A percentile compares a stretch with the other conserved stretches of the same genome.
Evolutionary conservation across 2,888 invertebrate species (phyloP).

Genomic region (Sarcophaga subvicina): DNA sequence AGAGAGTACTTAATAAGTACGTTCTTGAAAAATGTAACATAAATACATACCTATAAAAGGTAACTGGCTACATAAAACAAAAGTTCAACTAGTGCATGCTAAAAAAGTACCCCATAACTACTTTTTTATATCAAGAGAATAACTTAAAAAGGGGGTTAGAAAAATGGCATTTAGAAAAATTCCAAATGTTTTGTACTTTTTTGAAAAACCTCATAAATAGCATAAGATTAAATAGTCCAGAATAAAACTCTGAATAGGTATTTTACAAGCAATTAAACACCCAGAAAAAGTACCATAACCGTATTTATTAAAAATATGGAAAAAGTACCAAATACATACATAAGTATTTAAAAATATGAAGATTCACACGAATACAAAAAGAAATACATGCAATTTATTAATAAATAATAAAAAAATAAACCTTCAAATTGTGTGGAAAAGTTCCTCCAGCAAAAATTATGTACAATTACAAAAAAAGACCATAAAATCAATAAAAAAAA

Average conservation of each 20-base stretch:
- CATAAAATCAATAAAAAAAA: not conserved
- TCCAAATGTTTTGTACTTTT: not conserved
- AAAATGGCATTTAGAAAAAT: no score
- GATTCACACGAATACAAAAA: not conserved
- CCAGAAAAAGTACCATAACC: not conserved
- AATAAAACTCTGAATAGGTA: not conserved
- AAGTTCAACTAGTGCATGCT: no score
- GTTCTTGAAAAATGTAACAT: no score
- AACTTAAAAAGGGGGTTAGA: no score
- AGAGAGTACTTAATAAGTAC: not conserved
- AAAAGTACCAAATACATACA: not conserved
- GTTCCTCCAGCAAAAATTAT: not conserved
- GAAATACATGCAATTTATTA: not conserved
- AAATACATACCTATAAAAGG: no score
- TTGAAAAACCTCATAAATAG: not conserved
- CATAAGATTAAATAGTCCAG: not conserved
- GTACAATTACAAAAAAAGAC: constrained; percentile 3
- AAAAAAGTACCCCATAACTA: no score
- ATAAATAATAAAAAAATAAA: not conserved
- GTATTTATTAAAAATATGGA: not conserved
- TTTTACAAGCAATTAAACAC: not conserved
- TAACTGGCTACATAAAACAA: no score
- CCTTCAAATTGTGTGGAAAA: not conserved
- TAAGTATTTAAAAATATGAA: not conserved
- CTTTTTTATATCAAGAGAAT: no score